A percentile compares a stretch with the other conserved stretches of the same genome.
Evolutionary conservation across 2,888 invertebrate species (phyloP).

Genomic region (Tridacna crocea): DNA sequence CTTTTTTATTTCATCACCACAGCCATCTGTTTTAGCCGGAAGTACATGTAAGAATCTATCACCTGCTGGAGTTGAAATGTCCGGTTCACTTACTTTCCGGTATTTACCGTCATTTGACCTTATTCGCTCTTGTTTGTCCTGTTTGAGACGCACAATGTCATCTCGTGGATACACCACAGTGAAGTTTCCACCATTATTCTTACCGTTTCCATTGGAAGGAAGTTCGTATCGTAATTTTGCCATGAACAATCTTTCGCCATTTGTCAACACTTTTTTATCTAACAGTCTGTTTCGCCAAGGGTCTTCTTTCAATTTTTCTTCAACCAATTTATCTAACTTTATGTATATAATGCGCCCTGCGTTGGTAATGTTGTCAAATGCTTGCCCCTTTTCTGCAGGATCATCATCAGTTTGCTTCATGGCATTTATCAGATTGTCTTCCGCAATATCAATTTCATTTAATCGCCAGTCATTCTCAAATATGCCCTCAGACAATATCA

Average conservation of each 20-base stretch:
- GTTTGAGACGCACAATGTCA: neutral
- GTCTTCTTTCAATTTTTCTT: slow-evolving; percentile 50
- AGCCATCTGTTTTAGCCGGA: neutral
- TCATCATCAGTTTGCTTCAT: neutral
- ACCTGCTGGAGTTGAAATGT: neutral
- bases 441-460: slow-evolving; percentile 49
- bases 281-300: slow-evolving; percentile 61
- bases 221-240: slow-evolving; percentile 66
- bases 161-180: neutral
- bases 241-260: slow-evolving; percentile 65
- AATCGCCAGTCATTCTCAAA: slow-evolving; percentile 40
- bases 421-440: slow-evolving; percentile 38
- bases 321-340: slow-evolving; percentile 20
- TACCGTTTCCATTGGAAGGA: slow-evolving; percentile 43
- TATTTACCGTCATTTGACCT: neutral
- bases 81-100: neutral
- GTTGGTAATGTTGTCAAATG: slow-evolving; percentile 21
- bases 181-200: neutral
- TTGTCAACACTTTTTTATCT: slow-evolving; percentile 53
- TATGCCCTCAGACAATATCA: slow-evolving; percentile 57
- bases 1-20: neutral
- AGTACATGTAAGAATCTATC: neutral
- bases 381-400: neutral
- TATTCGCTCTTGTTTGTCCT: neutral
- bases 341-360: slow-evolving; percentile 48